Evolutionary conservation across 2,888 invertebrate species (phyloP), one percentile per base, ranked within the genome.

Genomic region (Anticlea derivata): DNA sequence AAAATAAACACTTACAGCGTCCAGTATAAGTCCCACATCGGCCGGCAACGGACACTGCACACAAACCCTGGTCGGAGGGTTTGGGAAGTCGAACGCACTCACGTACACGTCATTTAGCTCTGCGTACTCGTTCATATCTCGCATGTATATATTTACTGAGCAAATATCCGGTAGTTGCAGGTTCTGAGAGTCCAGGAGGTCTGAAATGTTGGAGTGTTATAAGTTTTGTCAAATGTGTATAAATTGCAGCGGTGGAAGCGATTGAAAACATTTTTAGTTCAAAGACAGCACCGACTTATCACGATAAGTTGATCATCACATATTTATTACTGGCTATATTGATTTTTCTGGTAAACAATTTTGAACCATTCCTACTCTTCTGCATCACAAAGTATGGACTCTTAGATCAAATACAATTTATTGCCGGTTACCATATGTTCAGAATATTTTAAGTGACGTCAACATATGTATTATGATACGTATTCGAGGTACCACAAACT

Each of bases 1-100:
- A n/a, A n/a, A n/a, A n/a, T n/a, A n/a, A n/a, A 5, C 8, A 84
- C 89, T 84, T 55, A 96, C 92, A 48, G 95, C 96, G 70, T 96
- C 96, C 68, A 97, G 84, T 51, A 96, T 92, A 40, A 97, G 92
- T 55, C 96, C 96, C 39, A 94, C 93, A 62, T 93, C 92, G 29
- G 81, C 82, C 12, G 94, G 93, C 60, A 96, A 85, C 8, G 96
- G 96, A 66, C 94, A 94, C 75, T 97, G 95, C 11, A 97, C 95
- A 72, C 97, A 97, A 1, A 96, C 96, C 41, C 97, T 92, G 1
- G 95, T 95, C 5, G 98, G 98, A 24, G 97, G 97, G 83, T 96
- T 96, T 29, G 92, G 87, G 80, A 95, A 94, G 65, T 92, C 92
- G 72, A 98, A 94, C 58, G 93, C 92, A 43, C 93, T 92, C 43